A percentile compares a stretch with the other conserved stretches of the same genome.
These are phyloP conservation scores for Drosophila setosimentum DNA, from an alignment of 2,888 invertebrate genomes.

Conservation along the genomic window DNA sequence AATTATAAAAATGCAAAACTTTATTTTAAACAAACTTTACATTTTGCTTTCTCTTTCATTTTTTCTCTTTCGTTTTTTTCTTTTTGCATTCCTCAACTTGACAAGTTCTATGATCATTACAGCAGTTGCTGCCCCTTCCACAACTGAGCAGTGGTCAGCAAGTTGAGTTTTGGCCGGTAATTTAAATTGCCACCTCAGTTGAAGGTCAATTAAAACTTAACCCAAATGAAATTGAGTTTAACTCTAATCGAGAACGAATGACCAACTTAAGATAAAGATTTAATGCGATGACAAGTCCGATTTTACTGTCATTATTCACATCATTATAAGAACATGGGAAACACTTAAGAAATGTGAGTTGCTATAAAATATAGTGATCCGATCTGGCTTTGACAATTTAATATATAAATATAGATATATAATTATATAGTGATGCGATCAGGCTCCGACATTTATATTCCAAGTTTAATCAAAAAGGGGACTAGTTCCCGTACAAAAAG, in stretches of 20 bases:
- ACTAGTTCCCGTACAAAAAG: too few relatives aligned
- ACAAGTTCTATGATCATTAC: conserved; percentile 14
- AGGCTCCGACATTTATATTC: background rate
- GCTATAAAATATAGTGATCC: background rate
- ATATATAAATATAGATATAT: too few relatives aligned
- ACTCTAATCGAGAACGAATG: background rate
- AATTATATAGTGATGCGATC: too few relatives aligned
- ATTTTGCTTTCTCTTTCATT: conserved; percentile 13
- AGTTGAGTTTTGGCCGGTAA: conserved; percentile 17
- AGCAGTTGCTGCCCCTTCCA: background rate
- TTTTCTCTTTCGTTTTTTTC: background rate
- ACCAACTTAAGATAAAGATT: background rate
- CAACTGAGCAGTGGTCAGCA: conserved; percentile 44
- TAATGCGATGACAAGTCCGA: background rate
- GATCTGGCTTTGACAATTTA: accelerated
- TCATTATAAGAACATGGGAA: background rate
- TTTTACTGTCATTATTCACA: background rate
- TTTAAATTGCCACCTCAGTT: conserved; percentile 3
- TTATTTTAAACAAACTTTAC: conserved; percentile 52
- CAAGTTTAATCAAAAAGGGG: too few relatives aligned
- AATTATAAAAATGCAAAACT: conserved; percentile 67
- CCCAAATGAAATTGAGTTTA: background rate
- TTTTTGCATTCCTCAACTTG: conserved; percentile 2
- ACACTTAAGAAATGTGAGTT: background rate
- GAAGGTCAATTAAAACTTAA: background rate